Conservation (phyloP, 2,113 vertebrate genomes). For the Oenanthe melanoleuca region DNA sequence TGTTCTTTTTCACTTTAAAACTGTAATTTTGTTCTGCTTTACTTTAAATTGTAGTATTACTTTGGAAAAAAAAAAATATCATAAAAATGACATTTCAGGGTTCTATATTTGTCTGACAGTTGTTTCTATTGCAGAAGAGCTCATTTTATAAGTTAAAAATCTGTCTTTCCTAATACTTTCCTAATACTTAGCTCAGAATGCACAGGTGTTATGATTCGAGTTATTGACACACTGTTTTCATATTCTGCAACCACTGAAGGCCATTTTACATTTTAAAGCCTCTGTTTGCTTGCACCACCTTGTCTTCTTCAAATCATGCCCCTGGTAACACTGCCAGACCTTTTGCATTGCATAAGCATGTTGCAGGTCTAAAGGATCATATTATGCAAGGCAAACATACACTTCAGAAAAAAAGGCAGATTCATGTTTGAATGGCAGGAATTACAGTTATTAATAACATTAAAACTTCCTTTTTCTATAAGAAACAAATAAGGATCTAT, state of each 20-base stretch:
- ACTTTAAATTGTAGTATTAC: conserved; percentile 17
- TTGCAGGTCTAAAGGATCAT: not conserved
- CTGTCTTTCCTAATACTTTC: conserved; percentile 11
- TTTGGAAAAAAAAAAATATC: not conserved
- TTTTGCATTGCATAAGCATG: not conserved
- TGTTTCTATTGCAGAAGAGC: conserved; percentile 39
- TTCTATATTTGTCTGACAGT: conserved; percentile 69
- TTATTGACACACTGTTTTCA: not conserved
- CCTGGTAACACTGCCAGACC: not conserved
- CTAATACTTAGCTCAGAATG: not conserved
- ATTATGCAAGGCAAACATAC: not conserved
- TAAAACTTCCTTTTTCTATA: not conserved
- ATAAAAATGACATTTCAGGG: conserved; percentile 35
- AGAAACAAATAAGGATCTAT: not conserved
- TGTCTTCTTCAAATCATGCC: not conserved
- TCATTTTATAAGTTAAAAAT: conserved; percentile 38
- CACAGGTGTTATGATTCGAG: not conserved
- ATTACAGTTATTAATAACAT: not conserved
- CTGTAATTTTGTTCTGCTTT: conserved; percentile 50
- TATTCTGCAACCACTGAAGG: not conserved
- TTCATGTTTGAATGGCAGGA: not conserved
- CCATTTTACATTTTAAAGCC: not conserved
- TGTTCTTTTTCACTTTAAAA: conserved; percentile 33
- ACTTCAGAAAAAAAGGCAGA: not conserved
- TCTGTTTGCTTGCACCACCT: not conserved